Evolutionary conservation across 2,113 vertebrate genomes (phyloP).

Genomic region (Melanotaenia duboulayi): DNA sequence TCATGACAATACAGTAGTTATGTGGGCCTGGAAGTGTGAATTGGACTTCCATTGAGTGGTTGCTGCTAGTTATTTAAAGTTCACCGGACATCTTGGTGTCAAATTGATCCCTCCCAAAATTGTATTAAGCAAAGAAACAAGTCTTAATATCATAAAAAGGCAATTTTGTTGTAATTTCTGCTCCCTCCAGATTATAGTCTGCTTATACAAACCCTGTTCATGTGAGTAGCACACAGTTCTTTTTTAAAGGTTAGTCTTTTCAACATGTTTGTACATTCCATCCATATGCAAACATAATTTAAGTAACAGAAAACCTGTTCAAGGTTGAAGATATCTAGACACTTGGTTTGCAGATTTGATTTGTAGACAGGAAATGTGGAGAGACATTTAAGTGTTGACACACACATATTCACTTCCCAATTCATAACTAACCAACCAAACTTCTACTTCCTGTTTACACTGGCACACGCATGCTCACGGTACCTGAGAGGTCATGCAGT

Average conservation of each 20-base stretch:
- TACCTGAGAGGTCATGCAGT: neutral
- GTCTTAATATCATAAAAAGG: neutral
- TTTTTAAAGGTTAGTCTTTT: neutral
- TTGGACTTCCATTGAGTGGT: neutral
- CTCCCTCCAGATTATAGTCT: too few relatives aligned
- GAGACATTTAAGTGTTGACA: neutral
- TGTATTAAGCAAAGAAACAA: neutral
- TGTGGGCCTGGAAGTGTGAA: too few relatives aligned
- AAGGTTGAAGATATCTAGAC: neutral
- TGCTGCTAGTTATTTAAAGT: neutral
- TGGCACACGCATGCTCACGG: neutral
- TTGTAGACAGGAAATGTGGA: neutral
- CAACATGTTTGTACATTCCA: neutral
- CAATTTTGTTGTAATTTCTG: neutral
- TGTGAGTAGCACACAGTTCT: neutral
- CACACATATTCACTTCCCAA: neutral
- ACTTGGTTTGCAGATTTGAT: neutral
- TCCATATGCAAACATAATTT: neutral
- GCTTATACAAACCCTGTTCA: too few relatives aligned
- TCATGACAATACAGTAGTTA: neutral
- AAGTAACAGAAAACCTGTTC: neutral
- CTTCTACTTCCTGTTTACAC: conserved; percentile 7
- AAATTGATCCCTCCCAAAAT: neutral
- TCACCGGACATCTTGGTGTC: neutral
- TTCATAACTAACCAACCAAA: neutral